Base-by-base conservation (phyloP, 2,113 vertebrate genomes). In the Catharus fuscescens region DNA sequence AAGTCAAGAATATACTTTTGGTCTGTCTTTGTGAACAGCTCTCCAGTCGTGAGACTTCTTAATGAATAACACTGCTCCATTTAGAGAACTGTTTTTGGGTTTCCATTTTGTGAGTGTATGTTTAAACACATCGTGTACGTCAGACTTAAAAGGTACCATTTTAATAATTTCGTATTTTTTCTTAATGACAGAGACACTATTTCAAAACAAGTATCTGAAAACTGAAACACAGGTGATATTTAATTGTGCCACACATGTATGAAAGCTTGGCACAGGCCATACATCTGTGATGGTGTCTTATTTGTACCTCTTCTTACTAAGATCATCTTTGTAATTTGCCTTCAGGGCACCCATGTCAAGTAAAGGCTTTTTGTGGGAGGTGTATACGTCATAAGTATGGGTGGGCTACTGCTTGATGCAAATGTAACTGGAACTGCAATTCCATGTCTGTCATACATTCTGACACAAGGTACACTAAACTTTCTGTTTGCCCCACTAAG, bases 21-120 rank as follows among this genome's bases (percentile, higher is more conserved):
- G 4, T 56, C 5, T 12, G 4, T 79, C 17, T 8, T 45, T 38
- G 18, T 31, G n/a, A 64, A 53, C 24, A 90, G 25, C 5, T 76
- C 3, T 20, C 26, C 0, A 0, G 12, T 48, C 18, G 17, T 54
- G 36, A 73, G 10, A 54, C 38, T 88, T 65, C 18, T 36, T 31
- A 8, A 26, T 25, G 29, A 48, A 21, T 15, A 36, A 38, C 38
- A 12, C 8, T 47, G 4, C 10, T 74, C 8, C 8, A 12, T 47
- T 65, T n/a, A 65, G 31, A 77, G 21, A 83, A 42, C 4, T 1
- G 0, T 44, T 77, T 18, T 11, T 1, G 2, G 6, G 5, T 19
- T 31, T 67, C 14, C 7, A 17, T 80, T 66, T 65, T 64, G 9
- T 67, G 21, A 59, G 9, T 15, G 3, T 20, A 6, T 8, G 9